Evolutionary conservation across 2,113 vertebrate species (phyloP), one percentile per base, ranked within the genome.

Genomic region (Myotis brandtii): DNA sequence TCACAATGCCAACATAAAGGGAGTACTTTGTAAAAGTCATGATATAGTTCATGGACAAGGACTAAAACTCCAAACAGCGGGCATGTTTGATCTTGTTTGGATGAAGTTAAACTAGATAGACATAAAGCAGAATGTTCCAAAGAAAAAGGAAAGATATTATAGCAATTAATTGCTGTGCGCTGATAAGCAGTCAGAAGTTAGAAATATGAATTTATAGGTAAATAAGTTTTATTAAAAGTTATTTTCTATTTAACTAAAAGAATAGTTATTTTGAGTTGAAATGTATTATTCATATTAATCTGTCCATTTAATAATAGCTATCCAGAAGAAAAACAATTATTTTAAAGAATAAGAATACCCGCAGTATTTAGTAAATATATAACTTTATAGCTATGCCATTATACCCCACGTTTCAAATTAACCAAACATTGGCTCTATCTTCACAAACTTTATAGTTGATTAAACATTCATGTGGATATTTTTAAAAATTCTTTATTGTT

Each of bases 241-340:
- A 50, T 32, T 76, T 87, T 50, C 23, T 69, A 59, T 52, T 16
- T 95, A 84, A 80, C 48, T 80, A 73, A 95, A 80, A 34, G 67
- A 84, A 91, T 75, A 75, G 70, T 46, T 75, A 43, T 70, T 93
- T 75, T 70, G 14, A 84, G 11, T 72, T 95, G 13, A 77, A 95
- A 43, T 77, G 18, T 1, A 83, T 70, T 76, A 91, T 76, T 76
- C 30, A 46, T 70, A 66, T 34, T 32, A 27, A 43, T 76, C 27
- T 86, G n/a, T 64, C 3, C 30, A 92, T 86, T 77, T 82, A 54
- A 14, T 43, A 62, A 62, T 20, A 82, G 37, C 30, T 27, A 75
- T 25, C 32, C 25, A 80, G 40, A 86, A 80, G 30, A 91, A 86
- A 82, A 92, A 59, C 9, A 46, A 20, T 56, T 86, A 77, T 64